Percentiles rank a stretch among this genome's conserved stretches.
These are phyloP conservation scores for Cynoglossus semilaevis DNA, from an alignment of 2,113 vertebrate species.

Conservation along the genomic window DNA sequence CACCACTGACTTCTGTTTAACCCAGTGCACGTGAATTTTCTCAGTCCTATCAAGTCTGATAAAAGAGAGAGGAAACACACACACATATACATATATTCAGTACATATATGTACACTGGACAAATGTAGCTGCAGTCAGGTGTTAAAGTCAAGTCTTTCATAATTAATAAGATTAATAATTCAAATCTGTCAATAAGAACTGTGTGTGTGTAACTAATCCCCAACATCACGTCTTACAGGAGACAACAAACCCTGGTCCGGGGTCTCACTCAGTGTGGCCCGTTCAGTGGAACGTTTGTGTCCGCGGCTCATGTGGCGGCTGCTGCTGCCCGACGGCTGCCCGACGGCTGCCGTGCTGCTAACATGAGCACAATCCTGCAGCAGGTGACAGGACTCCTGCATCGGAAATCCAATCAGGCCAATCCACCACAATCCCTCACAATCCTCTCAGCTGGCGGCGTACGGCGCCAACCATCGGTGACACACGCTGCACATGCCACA, in stretches of 20 bases:
- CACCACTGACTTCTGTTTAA: not conserved
- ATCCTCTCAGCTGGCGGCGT: constrained; percentile 47
- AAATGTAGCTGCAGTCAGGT: too few species aligned
- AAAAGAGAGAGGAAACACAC: too few species aligned
- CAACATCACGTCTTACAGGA: too few species aligned
- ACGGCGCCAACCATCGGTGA: constrained; percentile 27
- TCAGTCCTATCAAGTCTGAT: too few species aligned
- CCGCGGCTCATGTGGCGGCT: constrained; percentile 25
- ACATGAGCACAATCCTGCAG: constrained; percentile 40
- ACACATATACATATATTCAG: too few species aligned
- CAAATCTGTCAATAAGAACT: too few species aligned
- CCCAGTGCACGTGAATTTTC: too few species aligned
- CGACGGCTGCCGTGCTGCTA: constrained; percentile 57
- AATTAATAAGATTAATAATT: too few species aligned
- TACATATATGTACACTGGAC: too few species aligned
- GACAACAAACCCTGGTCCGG: too few species aligned
- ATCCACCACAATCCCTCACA: constrained; percentile 47
- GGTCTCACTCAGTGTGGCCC: too few species aligned
- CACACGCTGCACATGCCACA: constrained; percentile 36
- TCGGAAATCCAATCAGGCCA: constrained; percentile 71
- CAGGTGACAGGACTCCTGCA: constrained; percentile 62
- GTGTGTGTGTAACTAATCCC: not conserved
- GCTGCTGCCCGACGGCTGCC: constrained; percentile 37
- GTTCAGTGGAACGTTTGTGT: constrained; percentile 4
- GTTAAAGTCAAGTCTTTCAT: too few species aligned